Evolutionary conservation across 1,140 invertebrate species (phyloP), one percentile per base, ranked within the genome.

Genomic region (Lethrus apterus): DNA sequence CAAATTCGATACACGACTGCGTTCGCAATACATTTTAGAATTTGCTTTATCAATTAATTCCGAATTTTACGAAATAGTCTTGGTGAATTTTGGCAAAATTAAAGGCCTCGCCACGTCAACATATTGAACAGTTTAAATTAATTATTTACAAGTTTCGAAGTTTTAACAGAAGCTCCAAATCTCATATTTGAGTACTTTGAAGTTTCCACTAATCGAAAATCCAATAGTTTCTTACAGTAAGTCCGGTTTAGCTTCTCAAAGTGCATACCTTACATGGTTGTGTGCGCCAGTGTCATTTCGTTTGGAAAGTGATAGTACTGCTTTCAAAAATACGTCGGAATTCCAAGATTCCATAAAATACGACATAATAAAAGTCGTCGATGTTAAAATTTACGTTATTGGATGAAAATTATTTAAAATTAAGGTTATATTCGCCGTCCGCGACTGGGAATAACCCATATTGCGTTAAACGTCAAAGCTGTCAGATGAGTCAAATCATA

Each of bases 81-180:
- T 41, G 7, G 17, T 17, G 32, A 20, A 15, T 29, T 44, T 46
- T 34, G 45, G 19, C 10, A 31, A 17, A 15, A 31, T 36, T 42
- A 52, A 40, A 24, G 29, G 29, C 23, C 42, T 20, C 48, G 62
- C 62, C 62, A 64, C 62, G 62, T 64, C 63, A 59, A 65, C 61
- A 63, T 62, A 63, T 60, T 62, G 61, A 34, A 43, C n/a, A 49
- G 3, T 51, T 51, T 33, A 44, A 44, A 46, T 31, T 26, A 21
- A 44, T 47, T 52, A 49, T 53, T 44, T 41, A 29, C 13, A 45
- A 44, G 18, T 32, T 23, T 42, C 18, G 11, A 7, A 33, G n/a
- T n/a, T n/a, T n/a, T n/a, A n/a, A n/a, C n/a, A n/a, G n/a, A n/a
- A n/a, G n/a, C n/a, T n/a, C n/a, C n/a, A n/a, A n/a, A n/a, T n/a